A percentile compares a stretch with the other conserved stretches of the same genome.
Conservation (phyloP, 2,888 invertebrate species). For the Dinocampus coccinellae region DNA sequence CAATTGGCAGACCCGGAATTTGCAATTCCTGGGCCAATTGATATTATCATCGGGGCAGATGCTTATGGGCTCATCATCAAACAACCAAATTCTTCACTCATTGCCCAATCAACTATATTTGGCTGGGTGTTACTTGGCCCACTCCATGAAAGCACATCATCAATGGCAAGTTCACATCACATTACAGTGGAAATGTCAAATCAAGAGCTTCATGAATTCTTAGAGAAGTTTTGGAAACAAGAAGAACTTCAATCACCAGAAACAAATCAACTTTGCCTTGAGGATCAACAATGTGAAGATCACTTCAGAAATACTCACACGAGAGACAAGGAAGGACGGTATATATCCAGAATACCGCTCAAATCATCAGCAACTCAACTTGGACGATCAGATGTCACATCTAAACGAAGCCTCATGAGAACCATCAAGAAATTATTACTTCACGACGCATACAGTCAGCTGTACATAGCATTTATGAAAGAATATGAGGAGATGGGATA, state of each 20-base stretch:
- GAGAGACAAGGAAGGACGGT: conserved; percentile 8
- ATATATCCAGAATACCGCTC: not conserved
- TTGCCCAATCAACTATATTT: not conserved
- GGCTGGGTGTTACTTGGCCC: not conserved
- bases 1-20: not conserved
- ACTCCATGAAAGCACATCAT: not conserved
- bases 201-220: not conserved
- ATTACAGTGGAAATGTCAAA: not conserved
- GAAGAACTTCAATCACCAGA: not conserved
- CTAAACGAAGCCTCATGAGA: not conserved
- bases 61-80: not conserved
- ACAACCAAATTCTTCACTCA: not conserved
- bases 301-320: conserved; percentile 1
- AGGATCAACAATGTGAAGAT: conserved; percentile 3
- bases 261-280: not conserved
- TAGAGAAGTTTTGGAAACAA: conserved; percentile 8
- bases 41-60: not conserved
- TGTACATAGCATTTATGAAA: not conserved
- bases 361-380: not conserved
- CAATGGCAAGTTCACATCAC: not conserved
- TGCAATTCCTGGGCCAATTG: not conserved
- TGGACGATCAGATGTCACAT: not conserved
- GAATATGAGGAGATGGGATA: conserved; percentile 20
- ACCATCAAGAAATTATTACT: not conserved
- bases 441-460: not conserved